Conservation (phyloP, 2,797 vertebrate genomes). For the Rhabdophis nuchalis region DNA sequence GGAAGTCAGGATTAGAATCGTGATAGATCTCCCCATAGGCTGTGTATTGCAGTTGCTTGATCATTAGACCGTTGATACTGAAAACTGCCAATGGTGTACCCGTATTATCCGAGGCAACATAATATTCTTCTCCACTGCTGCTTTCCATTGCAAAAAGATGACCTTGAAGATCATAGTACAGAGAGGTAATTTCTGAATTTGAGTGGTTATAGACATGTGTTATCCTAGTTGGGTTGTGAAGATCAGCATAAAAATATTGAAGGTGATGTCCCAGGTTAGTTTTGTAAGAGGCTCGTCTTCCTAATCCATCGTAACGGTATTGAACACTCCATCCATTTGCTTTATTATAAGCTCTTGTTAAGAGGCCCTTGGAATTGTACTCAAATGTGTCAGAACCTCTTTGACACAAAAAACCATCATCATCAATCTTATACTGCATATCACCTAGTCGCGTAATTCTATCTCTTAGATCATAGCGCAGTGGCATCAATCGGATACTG, state of each 20-base stretch:
- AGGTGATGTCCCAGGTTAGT: slow-evolving; percentile 96
- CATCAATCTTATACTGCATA: slow-evolving; percentile 92
- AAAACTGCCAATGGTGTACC: slow-evolving; percentile 96
- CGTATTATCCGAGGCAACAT: slow-evolving; percentile 97
- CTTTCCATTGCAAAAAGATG: slow-evolving; percentile 99
- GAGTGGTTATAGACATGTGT: slow-evolving; percentile 99
- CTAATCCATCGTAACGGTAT: slow-evolving; percentile 93
- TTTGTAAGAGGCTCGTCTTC: slow-evolving; percentile 90
- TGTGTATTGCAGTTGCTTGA: slow-evolving; percentile 97
- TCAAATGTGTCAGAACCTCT: slow-evolving; percentile 92
- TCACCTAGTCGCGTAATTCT: slow-evolving; percentile 95
- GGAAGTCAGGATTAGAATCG: slow-evolving; percentile 97
- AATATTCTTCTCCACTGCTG: slow-evolving; percentile 97
- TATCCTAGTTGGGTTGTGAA: slow-evolving; percentile 90
- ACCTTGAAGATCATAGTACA: slow-evolving; percentile 98
- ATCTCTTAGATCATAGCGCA: slow-evolving; percentile 95
- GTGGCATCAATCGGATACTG: slow-evolving; percentile 88
- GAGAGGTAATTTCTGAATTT: slow-evolving; percentile 94
- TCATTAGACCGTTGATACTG: slow-evolving; percentile 98
- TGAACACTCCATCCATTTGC: slow-evolving; percentile 92
- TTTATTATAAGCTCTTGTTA: slow-evolving; percentile 91
- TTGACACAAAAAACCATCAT: slow-evolving; percentile 93
- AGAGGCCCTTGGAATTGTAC: slow-evolving; percentile 97
- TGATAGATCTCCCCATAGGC: slow-evolving; percentile 97
- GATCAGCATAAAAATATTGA: slow-evolving; percentile 97